Percentiles rank a stretch among this genome's conserved stretches.
Evolutionary conservation across 2,888 invertebrate genomes (phyloP).

Genomic region (Apoderus coryli): DNA sequence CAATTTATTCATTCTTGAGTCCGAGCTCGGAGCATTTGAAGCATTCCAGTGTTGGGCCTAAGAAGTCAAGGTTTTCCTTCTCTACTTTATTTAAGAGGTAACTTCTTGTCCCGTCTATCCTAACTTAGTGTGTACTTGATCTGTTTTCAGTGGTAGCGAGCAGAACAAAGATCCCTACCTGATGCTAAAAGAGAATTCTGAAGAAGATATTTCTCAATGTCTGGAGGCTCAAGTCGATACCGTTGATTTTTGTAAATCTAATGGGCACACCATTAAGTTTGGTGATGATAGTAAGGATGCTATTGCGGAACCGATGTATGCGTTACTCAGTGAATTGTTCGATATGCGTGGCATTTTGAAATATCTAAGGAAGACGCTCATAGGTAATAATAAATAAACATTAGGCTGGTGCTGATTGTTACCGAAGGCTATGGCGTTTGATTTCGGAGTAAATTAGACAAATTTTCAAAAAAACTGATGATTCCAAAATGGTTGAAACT

Average conservation of each 20-base stretch:
- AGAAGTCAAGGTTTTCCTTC: conserved; percentile 76
- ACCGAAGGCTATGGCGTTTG: no score
- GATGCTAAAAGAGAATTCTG: conserved; percentile 49
- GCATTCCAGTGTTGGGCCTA: conserved; percentile 59
- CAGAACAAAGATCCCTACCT: conserved; percentile 21
- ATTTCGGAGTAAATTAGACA: no score
- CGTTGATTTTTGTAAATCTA: conserved; percentile 30
- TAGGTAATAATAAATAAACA: no score
- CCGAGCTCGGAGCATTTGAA: conserved; percentile 83
- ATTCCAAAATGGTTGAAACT: no score
- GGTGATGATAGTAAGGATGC: conserved; percentile 60
- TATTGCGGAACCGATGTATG: conserved; percentile 82
- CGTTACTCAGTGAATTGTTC: conserved; percentile 75
- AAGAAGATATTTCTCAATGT: conserved; percentile 69
- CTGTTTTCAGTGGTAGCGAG: conserved; percentile 23
- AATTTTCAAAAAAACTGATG: no score
- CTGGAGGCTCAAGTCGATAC: conserved; percentile 41
- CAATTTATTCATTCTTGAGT: conserved; percentile 80
- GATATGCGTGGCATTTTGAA: conserved; percentile 81
- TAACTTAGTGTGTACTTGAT: no score
- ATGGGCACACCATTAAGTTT: conserved; percentile 31
- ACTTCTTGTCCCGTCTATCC: no score
- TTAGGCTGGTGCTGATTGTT: no score
- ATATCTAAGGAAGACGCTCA: conserved; percentile 73
- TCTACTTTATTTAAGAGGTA: conserved; percentile 77